These are phyloP conservation scores for Amphiprion ocellaris DNA, from an alignment of 2,113 vertebrate genomes.

Conservation along the genomic window DNA sequence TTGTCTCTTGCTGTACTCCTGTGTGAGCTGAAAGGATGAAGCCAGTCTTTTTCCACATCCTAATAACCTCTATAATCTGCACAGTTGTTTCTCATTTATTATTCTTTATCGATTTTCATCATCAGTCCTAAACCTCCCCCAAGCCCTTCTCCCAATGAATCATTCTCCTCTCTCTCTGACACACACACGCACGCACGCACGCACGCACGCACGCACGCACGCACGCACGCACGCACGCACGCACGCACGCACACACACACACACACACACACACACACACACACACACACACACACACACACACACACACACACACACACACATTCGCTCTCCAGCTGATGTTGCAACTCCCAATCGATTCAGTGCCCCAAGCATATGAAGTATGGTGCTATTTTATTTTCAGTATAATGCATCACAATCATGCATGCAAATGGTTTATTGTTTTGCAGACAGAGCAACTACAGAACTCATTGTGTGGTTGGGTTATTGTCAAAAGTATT, in stretches of 20 bases:
- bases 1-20: slow-evolving; percentile 32
- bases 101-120: slow-evolving; percentile 87
- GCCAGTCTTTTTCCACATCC: slow-evolving; percentile 68
- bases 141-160: slow-evolving; percentile 76
- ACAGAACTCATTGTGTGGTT: slow-evolving; percentile 31
- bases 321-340: slow-evolving; percentile 62
- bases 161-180: slow-evolving; percentile 62
- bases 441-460: slow-evolving; percentile 46
- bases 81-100: slow-evolving; percentile 86
- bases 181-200: slow-evolving; percentile 21
- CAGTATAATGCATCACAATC: slow-evolving; percentile 71
- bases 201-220: background rate
- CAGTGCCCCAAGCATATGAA: slow-evolving; percentile 73
- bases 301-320: background rate
- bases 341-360: slow-evolving; percentile 81
- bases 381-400: slow-evolving; percentile 71
- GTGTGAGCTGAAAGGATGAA: slow-evolving; percentile 60
- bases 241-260: background rate
- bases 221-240: too few species aligned
- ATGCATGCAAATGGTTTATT: slow-evolving; percentile 69
- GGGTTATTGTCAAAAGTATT: slow-evolving; percentile 53
- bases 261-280: background rate
- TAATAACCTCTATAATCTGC: slow-evolving; percentile 84
- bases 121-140: slow-evolving; percentile 75
- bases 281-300: background rate